A percentile compares a stretch with the other conserved stretches of the same genome.
Conservation (phyloP, 2,888 invertebrate species). For the Nomada ferruginata region DNA sequence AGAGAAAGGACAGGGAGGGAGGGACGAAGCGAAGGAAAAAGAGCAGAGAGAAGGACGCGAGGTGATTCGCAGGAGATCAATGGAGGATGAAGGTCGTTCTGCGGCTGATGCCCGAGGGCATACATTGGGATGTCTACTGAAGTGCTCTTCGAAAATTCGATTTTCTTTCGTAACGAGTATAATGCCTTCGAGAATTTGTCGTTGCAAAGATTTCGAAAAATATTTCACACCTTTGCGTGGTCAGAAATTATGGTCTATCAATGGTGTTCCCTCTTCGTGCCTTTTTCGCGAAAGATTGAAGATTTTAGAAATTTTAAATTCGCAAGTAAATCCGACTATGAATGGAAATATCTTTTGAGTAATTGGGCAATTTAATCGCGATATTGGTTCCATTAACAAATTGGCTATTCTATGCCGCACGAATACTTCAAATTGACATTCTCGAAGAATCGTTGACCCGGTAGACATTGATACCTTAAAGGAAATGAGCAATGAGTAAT, state of each 20-base stretch:
- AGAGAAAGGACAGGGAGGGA: slow-evolving; percentile 1
- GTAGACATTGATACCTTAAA: slow-evolving; percentile 10
- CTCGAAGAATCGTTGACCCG: not conserved
- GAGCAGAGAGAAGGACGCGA: slow-evolving; percentile 21
- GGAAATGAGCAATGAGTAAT: not conserved
- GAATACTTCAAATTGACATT: not conserved
- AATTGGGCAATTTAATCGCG: too few relatives aligned
- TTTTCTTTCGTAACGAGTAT: slow-evolving; percentile 6
- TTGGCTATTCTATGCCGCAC: not conserved
- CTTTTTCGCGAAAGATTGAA: too few relatives aligned
- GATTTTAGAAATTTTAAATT: too few relatives aligned
- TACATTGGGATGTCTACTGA: slow-evolving; percentile 45
- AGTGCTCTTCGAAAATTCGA: slow-evolving; percentile 42
- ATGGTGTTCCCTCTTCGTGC: too few relatives aligned
- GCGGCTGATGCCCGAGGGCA: slow-evolving; percentile 47
- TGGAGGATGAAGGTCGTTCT: slow-evolving; percentile 63
- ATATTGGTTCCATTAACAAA: not conserved
- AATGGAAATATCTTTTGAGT: too few relatives aligned
- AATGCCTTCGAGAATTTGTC: too few relatives aligned
- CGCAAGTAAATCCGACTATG: too few relatives aligned
- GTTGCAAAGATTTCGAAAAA: too few relatives aligned
- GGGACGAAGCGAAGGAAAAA: slow-evolving; percentile 15
- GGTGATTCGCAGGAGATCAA: slow-evolving; percentile 47
- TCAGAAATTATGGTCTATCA: too few relatives aligned
- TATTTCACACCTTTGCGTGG: too few relatives aligned